Evolutionary conservation across 2,113 vertebrate genomes (phyloP).

Genomic region (Myotis yumanensis): DNA sequence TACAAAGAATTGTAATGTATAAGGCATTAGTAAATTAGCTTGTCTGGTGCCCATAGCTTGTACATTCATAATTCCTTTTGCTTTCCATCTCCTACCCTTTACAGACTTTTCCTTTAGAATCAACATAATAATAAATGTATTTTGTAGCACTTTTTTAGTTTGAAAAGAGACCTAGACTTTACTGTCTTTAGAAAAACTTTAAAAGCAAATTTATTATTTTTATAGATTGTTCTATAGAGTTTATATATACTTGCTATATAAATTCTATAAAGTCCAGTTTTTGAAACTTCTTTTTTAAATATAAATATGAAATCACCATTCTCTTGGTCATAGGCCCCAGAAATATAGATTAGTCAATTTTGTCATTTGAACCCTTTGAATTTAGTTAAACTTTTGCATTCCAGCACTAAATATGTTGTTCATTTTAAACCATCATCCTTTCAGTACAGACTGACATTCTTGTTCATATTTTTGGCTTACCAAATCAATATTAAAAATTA

Average conservation of each 20-base stretch:
- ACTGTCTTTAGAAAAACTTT: neutral
- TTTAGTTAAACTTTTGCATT: neutral
- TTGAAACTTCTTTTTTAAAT: slow-evolving; percentile 30
- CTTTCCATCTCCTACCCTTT: neutral
- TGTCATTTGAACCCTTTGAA: neutral
- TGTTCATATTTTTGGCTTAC: neutral
- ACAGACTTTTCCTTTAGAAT: neutral
- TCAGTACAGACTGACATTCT: neutral
- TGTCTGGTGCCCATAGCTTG: neutral
- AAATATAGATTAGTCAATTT: neutral
- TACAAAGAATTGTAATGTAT: neutral
- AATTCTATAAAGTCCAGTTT: neutral
- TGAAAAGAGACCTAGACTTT: neutral
- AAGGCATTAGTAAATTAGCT: neutral
- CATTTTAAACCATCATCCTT: neutral
- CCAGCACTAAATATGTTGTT: neutral
- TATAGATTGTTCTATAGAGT: neutral
- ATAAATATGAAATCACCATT: neutral
- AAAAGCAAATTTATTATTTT: slow-evolving; percentile 36
- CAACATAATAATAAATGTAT: neutral
- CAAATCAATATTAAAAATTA: neutral
- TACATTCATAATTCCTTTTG: neutral
- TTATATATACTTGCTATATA: neutral
- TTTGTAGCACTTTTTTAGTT: neutral
- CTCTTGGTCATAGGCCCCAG: neutral